Base-by-base conservation (phyloP, 1,140 invertebrate species). In the Ctenoplectra terminalis region DNA sequence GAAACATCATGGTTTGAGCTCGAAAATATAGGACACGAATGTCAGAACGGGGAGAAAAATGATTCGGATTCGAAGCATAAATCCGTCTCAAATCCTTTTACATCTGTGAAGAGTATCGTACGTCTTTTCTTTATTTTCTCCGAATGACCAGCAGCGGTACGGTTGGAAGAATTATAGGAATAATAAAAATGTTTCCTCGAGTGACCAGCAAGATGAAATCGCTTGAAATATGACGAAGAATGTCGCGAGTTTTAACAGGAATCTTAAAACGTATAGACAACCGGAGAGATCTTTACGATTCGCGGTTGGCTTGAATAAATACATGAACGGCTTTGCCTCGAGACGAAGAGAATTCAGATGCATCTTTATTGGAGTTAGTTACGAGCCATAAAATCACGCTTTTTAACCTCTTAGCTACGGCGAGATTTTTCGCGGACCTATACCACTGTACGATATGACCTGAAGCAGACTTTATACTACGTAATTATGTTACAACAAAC, bases 41-140 rank as follows among this genome's bases (percentile, higher is more conserved):
- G 60, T 52, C 58, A 17, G 31, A 11, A 17, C 17, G 15, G 1
- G 8, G n/a, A 46, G 63, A 76, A 67, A 76, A 54, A 76, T 76
- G 74, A 67, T 76, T 67, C 48, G 37, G 48, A 67, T 67, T 67
- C 63, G 34, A 67, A 31, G 26, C 48, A 76, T 76, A 54, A 76
- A 76, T 76, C 48, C 48, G 20, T 67, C 26, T n/a, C 2, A 67
- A 76, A 67, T 76, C 74, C n/a, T 50, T 67, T 48, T 67, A 54
- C 48, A 67, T 67, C 37, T 52, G 26, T 23, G 48, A 17, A 34
- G n/a, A 66, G 48, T 66, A 75, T 75, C 73, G 31, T 8, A 5
- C 9, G 43, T 50, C 15, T 23, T 26, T 17, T 54, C 11, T 63
- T 67, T 40, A 66, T 31, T 43, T 67, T 54, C 34, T 15, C 20